phyloP scores from a whole-genome alignment of 2,797 vertebrate genomes.

The Xiphorhynchus erythropygius region DNA sequence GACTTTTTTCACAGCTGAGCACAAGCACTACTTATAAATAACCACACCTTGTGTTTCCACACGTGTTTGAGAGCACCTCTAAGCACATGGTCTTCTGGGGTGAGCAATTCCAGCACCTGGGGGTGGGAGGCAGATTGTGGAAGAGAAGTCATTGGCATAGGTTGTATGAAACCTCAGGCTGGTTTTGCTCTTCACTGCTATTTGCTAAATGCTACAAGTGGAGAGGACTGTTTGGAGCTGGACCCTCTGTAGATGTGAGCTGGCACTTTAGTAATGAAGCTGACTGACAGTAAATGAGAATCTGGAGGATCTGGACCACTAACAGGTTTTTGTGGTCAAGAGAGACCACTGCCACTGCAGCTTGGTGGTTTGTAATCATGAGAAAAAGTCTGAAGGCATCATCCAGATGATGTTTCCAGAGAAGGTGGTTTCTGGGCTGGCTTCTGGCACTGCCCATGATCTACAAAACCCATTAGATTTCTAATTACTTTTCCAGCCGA shows the following conservation, averaged over 20 bases:
- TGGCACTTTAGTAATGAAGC: background rate
- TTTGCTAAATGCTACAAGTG: background rate
- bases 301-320: background rate
- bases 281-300: background rate
- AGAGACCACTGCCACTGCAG: fast-evolving
- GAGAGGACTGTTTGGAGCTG: background rate
- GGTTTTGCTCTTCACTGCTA: background rate
- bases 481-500: background rate
- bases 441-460: background rate
- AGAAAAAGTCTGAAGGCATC: background rate
- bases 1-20: background rate
- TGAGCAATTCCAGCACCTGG: background rate
- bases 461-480: background rate
- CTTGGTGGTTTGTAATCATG: background rate
- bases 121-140: background rate
- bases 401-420: background rate
- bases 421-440: background rate
- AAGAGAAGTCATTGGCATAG: background rate
- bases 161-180: background rate
- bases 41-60: background rate
- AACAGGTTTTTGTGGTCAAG: background rate
- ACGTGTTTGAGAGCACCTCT: background rate
- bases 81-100: background rate
- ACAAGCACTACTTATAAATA: background rate
- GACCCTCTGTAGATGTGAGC: background rate